Evolutionary conservation across 1,140 invertebrate species (phyloP).

Genomic region (Diuraphis noxia): DNA sequence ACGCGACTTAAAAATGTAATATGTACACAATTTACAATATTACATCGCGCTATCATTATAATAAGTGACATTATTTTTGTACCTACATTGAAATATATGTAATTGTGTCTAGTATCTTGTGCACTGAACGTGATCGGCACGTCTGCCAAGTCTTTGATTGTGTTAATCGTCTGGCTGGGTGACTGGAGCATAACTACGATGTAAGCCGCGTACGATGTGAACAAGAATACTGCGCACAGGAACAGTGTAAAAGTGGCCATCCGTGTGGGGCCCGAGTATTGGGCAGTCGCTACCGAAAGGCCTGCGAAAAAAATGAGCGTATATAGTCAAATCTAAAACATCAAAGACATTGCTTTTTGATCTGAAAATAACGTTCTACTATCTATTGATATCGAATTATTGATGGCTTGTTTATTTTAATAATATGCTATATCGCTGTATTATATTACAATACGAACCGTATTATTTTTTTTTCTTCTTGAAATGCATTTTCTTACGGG

Average conservation of each 20-base stretch:
- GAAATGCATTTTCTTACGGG: no score
- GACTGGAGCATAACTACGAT: neutral
- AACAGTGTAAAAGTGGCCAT: neutral
- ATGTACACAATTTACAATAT: neutral
- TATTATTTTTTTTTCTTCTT: no score
- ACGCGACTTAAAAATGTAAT: no score
- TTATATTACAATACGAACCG: no score
- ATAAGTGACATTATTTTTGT: neutral
- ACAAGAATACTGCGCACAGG: neutral
- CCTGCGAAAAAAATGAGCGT: neutral
- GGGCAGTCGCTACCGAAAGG: neutral
- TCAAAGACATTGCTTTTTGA: neutral
- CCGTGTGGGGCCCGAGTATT: neutral
- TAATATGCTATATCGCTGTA: no score
- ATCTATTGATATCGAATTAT: no score
- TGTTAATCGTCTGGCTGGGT: neutral
- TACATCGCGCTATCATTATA: neutral
- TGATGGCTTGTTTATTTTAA: no score
- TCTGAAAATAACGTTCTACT: neutral
- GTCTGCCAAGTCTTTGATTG: neutral
- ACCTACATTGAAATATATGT: slow-evolving; percentile 26
- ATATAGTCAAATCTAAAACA: neutral
- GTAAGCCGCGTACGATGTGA: slow-evolving; percentile 33
- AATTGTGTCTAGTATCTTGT: slow-evolving; percentile 15
- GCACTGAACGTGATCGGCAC: slow-evolving; percentile 26